Evolutionary conservation across 2,113 vertebrate genomes (phyloP), one percentile per base, ranked within the genome.

Genomic region (Lepisosteus oculatus): DNA sequence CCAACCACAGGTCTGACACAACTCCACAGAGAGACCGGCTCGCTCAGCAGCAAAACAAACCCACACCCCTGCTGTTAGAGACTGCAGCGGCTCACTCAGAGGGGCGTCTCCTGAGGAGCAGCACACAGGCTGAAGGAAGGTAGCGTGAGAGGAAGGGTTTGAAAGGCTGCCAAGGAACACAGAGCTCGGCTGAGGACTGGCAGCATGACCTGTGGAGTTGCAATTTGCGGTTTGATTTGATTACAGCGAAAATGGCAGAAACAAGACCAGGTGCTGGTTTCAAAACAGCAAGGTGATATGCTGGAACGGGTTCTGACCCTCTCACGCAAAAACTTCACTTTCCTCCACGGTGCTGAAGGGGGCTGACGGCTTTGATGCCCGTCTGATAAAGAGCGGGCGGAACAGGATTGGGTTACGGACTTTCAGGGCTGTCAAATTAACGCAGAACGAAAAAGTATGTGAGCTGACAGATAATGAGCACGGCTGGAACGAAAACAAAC

Each of bases 341-440:
- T 69, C 74, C 65, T 69, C 65, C 45, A 51, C 3, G 68, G 69
- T 47, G 66, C 72, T 55, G 71, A 43, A 78, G 76, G 67, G 51
- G 65, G 67, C 44, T 78, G 79, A 82, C 45, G 54, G 61, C 72
- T 82, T 78, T 81, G 75, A 83, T 62, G 68, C 76, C 80, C 61
- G 65, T 8, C 67, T 69, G 65, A 29, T 75, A 69, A 57, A 44
- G 84, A 17, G 17, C 41, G 62, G 62, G 17, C 41, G 62, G 62
- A 43, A 64, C 4, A 17, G 42, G 13, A 64, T 64, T 64, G 8
- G 17, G 62, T 64, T 3, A 43, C 12, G 12, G 6, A 17, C 69
- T 76, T 83, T 83, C 73, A 79, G 81, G 74, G n/a, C 75, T 80
- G 78, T 76, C 77, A 80, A 65, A 77, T 76, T 75, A 69, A 62